A percentile compares a stretch with the other conserved stretches of the same genome.
Evolutionary conservation across 2,888 invertebrate species (phyloP).

Genomic region (Hesperia comma): DNA sequence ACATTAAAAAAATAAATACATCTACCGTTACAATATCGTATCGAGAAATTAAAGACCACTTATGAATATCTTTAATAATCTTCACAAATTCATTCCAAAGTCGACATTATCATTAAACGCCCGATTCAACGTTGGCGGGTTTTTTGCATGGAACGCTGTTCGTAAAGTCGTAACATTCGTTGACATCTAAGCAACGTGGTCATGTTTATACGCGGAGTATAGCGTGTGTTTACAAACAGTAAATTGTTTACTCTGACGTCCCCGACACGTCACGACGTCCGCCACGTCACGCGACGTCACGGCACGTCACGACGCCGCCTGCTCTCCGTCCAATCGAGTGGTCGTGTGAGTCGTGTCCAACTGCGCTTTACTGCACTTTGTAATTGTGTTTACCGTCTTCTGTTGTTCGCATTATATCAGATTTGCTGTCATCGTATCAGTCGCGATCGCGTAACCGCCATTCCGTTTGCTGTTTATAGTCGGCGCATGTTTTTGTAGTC

Average conservation of each 20-base stretch:
- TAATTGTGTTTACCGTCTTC: slow-evolving; percentile 25
- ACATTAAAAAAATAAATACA: too few species aligned
- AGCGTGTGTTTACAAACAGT: slow-evolving; percentile 77
- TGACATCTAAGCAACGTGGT: slow-evolving; percentile 69
- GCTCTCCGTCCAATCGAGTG: slow-evolving; percentile 55
- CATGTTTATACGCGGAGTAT: slow-evolving; percentile 67
- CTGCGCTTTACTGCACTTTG: slow-evolving; percentile 55
- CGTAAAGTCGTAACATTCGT: background rate
- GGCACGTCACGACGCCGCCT: slow-evolving; percentile 32
- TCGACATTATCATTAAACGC: slow-evolving; percentile 36
- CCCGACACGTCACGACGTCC: slow-evolving; percentile 49
- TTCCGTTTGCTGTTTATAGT: slow-evolving; percentile 22
- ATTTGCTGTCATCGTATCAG: slow-evolving; percentile 27
- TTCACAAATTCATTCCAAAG: too few species aligned
- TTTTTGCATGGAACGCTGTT: too few species aligned
- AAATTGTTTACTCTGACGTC: slow-evolving; percentile 67
- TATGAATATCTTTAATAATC: too few species aligned
- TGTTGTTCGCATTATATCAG: slow-evolving; percentile 34
- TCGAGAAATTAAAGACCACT: too few species aligned
- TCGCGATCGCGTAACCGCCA: slow-evolving; percentile 20
- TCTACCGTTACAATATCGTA: too few species aligned
- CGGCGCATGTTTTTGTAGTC: slow-evolving; percentile 16
- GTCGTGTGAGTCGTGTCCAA: slow-evolving; percentile 54
- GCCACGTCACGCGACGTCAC: slow-evolving; percentile 54
- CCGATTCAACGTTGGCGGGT: slow-evolving; percentile 46